These are phyloP conservation scores for Drepana arcuata DNA, from an alignment of 1,140 invertebrate species.

Conservation along the genomic window DNA sequence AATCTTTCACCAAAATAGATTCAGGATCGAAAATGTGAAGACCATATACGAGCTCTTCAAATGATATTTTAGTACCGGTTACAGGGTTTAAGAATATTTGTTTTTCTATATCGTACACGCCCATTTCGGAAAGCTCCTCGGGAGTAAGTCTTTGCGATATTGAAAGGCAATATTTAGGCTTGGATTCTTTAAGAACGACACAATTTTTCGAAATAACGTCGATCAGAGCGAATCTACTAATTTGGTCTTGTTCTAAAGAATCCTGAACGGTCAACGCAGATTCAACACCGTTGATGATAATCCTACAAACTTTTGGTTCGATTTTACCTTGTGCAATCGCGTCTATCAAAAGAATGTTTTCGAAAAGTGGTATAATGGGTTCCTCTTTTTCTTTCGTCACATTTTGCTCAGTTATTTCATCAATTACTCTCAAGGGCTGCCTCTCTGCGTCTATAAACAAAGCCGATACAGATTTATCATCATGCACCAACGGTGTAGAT, in stretches of 20 bases:
- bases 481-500: slow-evolving; percentile 2
- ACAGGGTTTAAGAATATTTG: slow-evolving; percentile 86
- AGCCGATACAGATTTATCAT: slow-evolving; percentile 44
- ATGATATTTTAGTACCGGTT: slow-evolving; percentile 80
- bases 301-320: slow-evolving; percentile 79
- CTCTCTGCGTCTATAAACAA: slow-evolving; percentile 54
- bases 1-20: slow-evolving; percentile 84
- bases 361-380: slow-evolving; percentile 34
- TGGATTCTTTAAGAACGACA: slow-evolving; percentile 46
- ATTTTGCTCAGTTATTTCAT: slow-evolving; percentile 62
- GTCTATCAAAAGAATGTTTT: slow-evolving; percentile 75
- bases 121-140: slow-evolving; percentile 78
- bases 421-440: slow-evolving; percentile 59
- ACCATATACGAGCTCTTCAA: slow-evolving; percentile 84
- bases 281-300: slow-evolving; percentile 73
- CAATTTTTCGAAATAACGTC: slow-evolving; percentile 70
- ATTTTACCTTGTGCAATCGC: slow-evolving; percentile 83
- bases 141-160: slow-evolving; percentile 75
- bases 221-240: slow-evolving; percentile 78
- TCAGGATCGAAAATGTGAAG: slow-evolving; percentile 82
- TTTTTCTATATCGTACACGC: slow-evolving; percentile 81
- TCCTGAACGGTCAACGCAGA: slow-evolving; percentile 75
- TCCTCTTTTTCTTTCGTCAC: slow-evolving; percentile 41
- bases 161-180: slow-evolving; percentile 51
- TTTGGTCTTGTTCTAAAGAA: slow-evolving; percentile 75